Conservation (phyloP, 2,113 vertebrate species). For the Ceyx margarethae region DNA sequence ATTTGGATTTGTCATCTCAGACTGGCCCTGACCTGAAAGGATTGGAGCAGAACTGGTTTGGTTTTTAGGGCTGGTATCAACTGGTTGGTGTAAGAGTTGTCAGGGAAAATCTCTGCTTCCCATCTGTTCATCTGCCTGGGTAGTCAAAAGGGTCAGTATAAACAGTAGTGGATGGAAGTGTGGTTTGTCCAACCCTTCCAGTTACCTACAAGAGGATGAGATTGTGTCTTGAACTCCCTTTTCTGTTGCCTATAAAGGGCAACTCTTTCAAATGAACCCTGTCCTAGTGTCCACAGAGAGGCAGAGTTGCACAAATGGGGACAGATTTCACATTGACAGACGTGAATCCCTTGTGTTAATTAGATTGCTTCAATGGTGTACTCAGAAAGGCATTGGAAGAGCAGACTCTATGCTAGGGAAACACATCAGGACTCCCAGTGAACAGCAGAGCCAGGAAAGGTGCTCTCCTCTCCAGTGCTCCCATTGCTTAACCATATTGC, state of each 20-base stretch:
- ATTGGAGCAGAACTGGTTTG: neutral
- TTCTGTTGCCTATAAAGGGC: neutral
- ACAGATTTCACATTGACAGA: neutral
- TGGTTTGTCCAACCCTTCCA: neutral
- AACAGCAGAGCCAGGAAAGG: neutral
- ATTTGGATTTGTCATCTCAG: neutral
- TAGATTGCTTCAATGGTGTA: neutral
- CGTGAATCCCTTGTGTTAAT: neutral
- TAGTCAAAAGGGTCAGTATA: accelerated
- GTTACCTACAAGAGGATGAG: neutral
- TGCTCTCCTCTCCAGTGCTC: neutral
- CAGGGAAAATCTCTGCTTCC: neutral
- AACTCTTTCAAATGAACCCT: neutral
- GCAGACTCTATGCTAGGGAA: neutral
- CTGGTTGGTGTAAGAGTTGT: neutral
- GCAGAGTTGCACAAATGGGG: neutral
- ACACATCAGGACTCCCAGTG: no score
- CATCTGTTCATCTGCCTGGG: neutral
- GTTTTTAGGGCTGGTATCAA: neutral
- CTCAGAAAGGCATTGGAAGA: neutral
- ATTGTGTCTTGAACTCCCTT: neutral
- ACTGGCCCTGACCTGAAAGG: neutral
- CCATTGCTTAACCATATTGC: accelerated
- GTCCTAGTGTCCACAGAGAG: neutral
- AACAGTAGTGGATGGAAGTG: neutral